phyloP scores from a whole-genome alignment of 2,888 invertebrate genomes.

The Archips xylosteana region DNA sequence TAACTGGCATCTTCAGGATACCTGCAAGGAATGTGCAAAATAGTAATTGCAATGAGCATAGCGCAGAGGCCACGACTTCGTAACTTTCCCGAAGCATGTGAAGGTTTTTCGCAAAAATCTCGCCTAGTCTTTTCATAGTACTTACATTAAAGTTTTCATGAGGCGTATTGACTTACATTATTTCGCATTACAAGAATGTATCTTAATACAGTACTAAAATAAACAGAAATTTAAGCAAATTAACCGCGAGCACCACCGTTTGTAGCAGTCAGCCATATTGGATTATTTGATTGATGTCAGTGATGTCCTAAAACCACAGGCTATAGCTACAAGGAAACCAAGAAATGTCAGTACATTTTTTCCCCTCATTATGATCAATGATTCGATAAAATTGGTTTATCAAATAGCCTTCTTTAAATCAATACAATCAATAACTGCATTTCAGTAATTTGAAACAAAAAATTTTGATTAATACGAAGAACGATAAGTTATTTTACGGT shows the following conservation, averaged over 20 bases:
- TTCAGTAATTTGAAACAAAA: too few species aligned
- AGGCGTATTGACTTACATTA: conserved; percentile 79
- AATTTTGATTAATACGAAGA: too few species aligned
- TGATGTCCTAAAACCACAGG: neutral
- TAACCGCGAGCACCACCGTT: conserved; percentile 70
- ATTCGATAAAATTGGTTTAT: too few species aligned
- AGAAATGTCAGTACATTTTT: too few species aligned
- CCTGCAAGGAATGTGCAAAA: conserved; percentile 63
- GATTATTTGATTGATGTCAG: conserved; percentile 7
- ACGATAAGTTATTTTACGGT: neutral
- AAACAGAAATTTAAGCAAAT: conserved; percentile 63
- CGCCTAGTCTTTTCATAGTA: conserved; percentile 53
- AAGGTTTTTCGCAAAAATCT: conserved; percentile 63
- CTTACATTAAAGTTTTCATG: conserved; percentile 74
- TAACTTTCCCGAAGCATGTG: conserved; percentile 73
- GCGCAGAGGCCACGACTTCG: conserved; percentile 44
- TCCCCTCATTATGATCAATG: too few species aligned
- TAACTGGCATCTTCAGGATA: conserved; percentile 85
- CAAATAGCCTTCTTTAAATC: too few species aligned
- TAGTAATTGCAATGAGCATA: conserved; percentile 31
- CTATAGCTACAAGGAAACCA: neutral
- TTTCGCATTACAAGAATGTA: conserved; percentile 71
- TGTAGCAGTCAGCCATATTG: conserved; percentile 77
- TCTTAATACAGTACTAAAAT: conserved; percentile 56
- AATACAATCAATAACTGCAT: too few species aligned